Evolutionary conservation across 2,797 vertebrate genomes (phyloP).

Genomic region (Coranthus polyacanthus): DNA sequence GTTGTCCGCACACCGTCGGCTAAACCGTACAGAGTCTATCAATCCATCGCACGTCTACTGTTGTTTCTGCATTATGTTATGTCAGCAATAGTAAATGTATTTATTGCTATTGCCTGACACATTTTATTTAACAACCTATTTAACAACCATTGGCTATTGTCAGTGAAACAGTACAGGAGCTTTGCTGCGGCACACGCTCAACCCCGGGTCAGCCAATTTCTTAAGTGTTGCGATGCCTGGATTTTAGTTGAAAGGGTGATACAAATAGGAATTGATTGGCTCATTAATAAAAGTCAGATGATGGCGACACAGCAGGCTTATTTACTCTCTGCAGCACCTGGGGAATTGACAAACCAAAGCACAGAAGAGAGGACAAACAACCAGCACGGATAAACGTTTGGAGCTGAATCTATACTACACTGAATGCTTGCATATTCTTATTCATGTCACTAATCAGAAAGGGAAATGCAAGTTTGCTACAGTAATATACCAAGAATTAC

Average conservation of each 20-base stretch:
- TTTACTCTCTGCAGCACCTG: slow-evolving; percentile 54
- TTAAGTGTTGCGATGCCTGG: slow-evolving; percentile 64
- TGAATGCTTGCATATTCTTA: too few relatives aligned
- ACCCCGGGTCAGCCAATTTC: slow-evolving; percentile 64
- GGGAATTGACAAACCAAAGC: slow-evolving; percentile 37
- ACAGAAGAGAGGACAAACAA: slow-evolving; percentile 38
- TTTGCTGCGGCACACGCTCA: slow-evolving; percentile 23
- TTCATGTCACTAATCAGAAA: not conserved
- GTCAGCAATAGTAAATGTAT: slow-evolving; percentile 41
- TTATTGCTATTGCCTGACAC: slow-evolving; percentile 32
- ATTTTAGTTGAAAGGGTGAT: slow-evolving; percentile 60
- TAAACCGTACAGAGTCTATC: too few relatives aligned
- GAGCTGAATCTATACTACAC: not conserved
- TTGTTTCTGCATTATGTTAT: not conserved
- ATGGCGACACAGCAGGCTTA: slow-evolving; percentile 45
- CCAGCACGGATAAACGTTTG: not conserved
- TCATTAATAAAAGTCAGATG: slow-evolving; percentile 75
- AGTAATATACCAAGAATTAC: too few relatives aligned
- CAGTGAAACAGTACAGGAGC: slow-evolving; percentile 24
- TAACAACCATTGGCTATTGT: slow-evolving; percentile 34
- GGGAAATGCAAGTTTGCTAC: slow-evolving; percentile 8
- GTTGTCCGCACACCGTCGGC: too few relatives aligned
- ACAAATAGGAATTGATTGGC: slow-evolving; percentile 70
- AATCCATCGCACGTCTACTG: too few relatives aligned
- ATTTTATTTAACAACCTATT: slow-evolving; percentile 61